Evolutionary conservation across 2,113 vertebrate genomes (phyloP).

Genomic region (Raja brachyura): DNA sequence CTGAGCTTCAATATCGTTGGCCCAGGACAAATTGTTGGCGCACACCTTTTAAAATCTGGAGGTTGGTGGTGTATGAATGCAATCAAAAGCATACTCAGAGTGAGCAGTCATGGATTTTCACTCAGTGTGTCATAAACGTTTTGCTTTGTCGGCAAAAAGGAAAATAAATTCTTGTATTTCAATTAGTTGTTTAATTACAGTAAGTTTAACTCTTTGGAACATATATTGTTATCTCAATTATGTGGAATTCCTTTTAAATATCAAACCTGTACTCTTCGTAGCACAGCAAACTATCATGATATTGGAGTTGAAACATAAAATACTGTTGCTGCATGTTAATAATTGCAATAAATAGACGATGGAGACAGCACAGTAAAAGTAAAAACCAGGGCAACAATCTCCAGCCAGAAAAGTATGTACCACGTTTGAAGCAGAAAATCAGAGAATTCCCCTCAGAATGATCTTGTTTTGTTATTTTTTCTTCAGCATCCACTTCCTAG

Average conservation of each 20-base stretch:
- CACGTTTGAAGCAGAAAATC: neutral
- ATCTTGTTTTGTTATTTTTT: neutral
- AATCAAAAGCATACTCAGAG: neutral
- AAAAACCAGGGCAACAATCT: neutral
- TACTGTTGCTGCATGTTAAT: neutral
- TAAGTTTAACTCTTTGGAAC: neutral
- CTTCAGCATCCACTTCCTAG: slow-evolving; percentile 85
- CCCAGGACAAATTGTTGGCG: too few species aligned
- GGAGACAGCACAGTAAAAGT: neutral
- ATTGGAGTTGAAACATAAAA: neutral
- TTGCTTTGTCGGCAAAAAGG: neutral
- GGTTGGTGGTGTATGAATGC: neutral
- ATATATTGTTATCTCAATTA: neutral
- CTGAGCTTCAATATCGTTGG: too few species aligned
- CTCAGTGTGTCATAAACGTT: neutral
- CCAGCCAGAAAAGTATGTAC: neutral
- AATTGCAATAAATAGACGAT: neutral
- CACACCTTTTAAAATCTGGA: neutral
- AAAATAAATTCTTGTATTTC: neutral
- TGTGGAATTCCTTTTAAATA: neutral
- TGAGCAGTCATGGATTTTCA: neutral
- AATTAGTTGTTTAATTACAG: neutral
- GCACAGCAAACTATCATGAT: neutral
- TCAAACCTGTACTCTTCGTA: neutral
- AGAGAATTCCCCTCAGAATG: neutral